Evolutionary conservation across 53 echinoderm and acorn worm genomes (phyloP).

Genomic region (Henricia sp.): DNA sequence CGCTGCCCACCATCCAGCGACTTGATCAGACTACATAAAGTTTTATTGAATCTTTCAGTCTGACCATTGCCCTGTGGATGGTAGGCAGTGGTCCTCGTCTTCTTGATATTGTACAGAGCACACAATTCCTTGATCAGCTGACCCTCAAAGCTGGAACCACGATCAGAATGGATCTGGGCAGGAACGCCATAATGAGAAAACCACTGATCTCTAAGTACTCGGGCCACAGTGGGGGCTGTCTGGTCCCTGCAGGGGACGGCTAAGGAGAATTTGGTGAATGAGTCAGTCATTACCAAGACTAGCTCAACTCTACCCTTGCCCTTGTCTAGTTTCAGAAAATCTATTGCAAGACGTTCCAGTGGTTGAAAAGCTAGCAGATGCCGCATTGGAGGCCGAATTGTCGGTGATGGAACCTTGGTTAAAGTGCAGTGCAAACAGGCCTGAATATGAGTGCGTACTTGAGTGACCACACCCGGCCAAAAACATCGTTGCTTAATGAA

Average conservation of each 20-base stretch:
- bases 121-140: constrained; percentile 54
- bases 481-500: constrained; percentile 15
- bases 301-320: constrained; percentile 12
- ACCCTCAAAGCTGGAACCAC: constrained; percentile 54
- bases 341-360: constrained; percentile 21
- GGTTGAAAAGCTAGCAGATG: constrained; percentile 33
- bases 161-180: constrained; percentile 56
- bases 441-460: constrained; percentile 16
- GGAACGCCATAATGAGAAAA: constrained; percentile 51
- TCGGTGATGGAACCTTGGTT: background rate
- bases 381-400: constrained; percentile 31
- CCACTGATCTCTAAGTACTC: constrained; percentile 30
- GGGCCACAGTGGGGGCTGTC: constrained; percentile 22
- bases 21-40: constrained; percentile 34
- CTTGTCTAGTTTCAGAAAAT: constrained; percentile 25
- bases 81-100: too few relatives aligned
- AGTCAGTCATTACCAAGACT: constrained; percentile 36
- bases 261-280: constrained; percentile 8
- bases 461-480: constrained; percentile 18
- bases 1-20: constrained; percentile 22
- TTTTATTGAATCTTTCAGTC: constrained; percentile 38
- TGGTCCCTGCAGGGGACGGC: constrained; percentile 36
- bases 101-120: constrained; percentile 35
- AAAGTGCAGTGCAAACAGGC: constrained; percentile 17
- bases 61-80: too few relatives aligned